Base-by-base conservation (phyloP, 1,140 invertebrate species). In the Tetramorium alpestre region DNA sequence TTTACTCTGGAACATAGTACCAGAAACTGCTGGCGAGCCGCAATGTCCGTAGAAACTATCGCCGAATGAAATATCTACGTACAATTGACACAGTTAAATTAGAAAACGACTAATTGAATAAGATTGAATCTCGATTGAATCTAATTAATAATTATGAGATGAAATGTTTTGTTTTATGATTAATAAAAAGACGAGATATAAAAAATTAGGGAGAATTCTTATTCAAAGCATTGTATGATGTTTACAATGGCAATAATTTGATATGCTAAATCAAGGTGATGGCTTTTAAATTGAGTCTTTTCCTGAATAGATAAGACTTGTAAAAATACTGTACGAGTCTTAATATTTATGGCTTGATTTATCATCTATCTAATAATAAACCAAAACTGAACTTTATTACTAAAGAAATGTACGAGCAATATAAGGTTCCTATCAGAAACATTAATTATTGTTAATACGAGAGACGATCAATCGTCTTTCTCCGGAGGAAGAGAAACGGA, bases 31-130 rank as follows among this genome's bases (percentile, higher is more conserved):
- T 78, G 18, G 65, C 28, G 38, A 70, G 62, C 67, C 28, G 18
- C 69, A 60, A 60, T 11, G 47, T 62, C n/a, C 25, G 18, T 60
- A 25, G 60, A 51, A 65, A 73, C 41, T 58, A 56, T 73, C 16
- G 3, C 3, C n/a, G 54, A 3, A 44, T 33, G 44, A 82, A 70
- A 58, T 73, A 51, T 4, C 3, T 28, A 10, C 47, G 33, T 80
- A 47, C 16, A 47, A 70, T 22, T 38, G 47, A 69, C 33, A 16
- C 54, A 38, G 41, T 47, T 47, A 22, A 60, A 47, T 58, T 25
- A 62, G 6, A 33, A 44, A 75, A 5, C 22, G 41, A 84, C 49
- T 4, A 16, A n/a, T n/a, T n/a, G n/a, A n/a, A n/a, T n/a, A 56
- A 25, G 22, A n/a, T 25, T 41, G 47, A 69, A 22, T 28, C 3